These are phyloP conservation scores for Peromyscus melanophrys DNA, from an alignment of 2,797 vertebrate species.

Conservation along the genomic window DNA sequence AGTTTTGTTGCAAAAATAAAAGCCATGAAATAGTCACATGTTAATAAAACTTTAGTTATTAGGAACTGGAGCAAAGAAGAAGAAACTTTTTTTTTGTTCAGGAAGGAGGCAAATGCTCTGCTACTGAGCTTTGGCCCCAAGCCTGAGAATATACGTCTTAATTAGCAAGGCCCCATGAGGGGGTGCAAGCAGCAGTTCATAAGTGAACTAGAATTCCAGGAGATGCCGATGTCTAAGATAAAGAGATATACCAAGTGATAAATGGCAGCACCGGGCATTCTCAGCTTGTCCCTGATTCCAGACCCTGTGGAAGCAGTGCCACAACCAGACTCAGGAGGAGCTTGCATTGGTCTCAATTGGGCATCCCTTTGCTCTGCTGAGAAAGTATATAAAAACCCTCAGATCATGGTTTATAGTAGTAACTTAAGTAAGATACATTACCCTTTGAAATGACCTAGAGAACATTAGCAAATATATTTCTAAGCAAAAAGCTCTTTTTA, in stretches of 20 bases:
- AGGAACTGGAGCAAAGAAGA: background rate
- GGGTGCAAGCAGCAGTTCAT: too few relatives aligned
- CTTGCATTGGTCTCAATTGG: background rate
- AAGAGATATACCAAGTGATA: background rate
- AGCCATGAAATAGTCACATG: background rate
- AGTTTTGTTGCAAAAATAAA: background rate
- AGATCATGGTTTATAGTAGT: background rate
- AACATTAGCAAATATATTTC: background rate
- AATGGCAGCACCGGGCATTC: too few relatives aligned
- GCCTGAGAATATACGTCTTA: background rate
- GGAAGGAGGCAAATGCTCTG: background rate
- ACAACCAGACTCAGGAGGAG: background rate
- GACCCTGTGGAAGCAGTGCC: background rate
- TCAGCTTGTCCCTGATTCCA: background rate
- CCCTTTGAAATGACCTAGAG: background rate
- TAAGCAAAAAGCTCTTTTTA: background rate
- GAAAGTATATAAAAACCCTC: background rate
- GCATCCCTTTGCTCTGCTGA: background rate
- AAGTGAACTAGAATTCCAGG: background rate
- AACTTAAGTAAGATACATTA: background rate
- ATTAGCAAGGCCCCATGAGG: background rate
- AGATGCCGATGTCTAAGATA: background rate
- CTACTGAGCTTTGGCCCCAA: background rate
- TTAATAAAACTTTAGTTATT: background rate
- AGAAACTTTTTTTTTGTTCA: background rate